These are phyloP conservation scores for Holothuria scabra DNA, from an alignment of 53 echinoderm and acorn worm species.

Conservation along the genomic window DNA sequence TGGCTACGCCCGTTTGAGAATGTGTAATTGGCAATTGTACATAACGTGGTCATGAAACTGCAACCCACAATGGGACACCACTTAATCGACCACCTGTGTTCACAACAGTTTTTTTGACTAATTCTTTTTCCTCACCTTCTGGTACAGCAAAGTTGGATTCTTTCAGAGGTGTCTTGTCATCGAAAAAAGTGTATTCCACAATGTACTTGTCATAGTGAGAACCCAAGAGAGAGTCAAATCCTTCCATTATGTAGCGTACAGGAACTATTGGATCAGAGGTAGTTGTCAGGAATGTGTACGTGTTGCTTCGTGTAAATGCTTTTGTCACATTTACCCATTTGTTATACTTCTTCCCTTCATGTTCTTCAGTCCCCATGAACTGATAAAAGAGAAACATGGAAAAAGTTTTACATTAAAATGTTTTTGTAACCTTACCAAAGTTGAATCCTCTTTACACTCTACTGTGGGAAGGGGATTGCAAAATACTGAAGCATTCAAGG, in stretches of 20 bases:
- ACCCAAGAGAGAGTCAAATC: constrained; percentile 77
- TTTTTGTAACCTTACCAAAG: neutral
- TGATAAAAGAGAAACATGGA: neutral
- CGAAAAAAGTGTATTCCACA: constrained; percentile 77
- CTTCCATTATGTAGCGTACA: constrained; percentile 85
- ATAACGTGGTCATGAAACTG: too few relatives aligned
- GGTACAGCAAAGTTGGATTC: constrained; percentile 56
- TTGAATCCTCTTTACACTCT: neutral
- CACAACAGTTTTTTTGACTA: too few relatives aligned
- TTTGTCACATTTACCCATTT: constrained; percentile 69
- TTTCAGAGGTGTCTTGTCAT: constrained; percentile 60
- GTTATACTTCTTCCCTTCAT: constrained; percentile 57
- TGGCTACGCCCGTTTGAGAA: too few relatives aligned
- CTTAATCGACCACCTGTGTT: too few relatives aligned
- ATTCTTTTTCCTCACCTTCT: constrained; percentile 50
- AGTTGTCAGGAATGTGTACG: constrained; percentile 72
- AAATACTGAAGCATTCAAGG: too few relatives aligned
- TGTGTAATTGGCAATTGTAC: too few relatives aligned
- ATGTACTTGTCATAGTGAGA: constrained; percentile 91
- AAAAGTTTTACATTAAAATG: neutral
- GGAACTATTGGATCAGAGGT: constrained; percentile 58
- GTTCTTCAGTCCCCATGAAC: constrained; percentile 50
- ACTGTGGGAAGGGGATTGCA: too few relatives aligned
- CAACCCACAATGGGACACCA: too few relatives aligned
- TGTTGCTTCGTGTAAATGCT: constrained; percentile 56